These are phyloP conservation scores for Spondyliosoma cantharus DNA, from an alignment of 2,797 vertebrate genomes.

Conservation along the genomic window DNA sequence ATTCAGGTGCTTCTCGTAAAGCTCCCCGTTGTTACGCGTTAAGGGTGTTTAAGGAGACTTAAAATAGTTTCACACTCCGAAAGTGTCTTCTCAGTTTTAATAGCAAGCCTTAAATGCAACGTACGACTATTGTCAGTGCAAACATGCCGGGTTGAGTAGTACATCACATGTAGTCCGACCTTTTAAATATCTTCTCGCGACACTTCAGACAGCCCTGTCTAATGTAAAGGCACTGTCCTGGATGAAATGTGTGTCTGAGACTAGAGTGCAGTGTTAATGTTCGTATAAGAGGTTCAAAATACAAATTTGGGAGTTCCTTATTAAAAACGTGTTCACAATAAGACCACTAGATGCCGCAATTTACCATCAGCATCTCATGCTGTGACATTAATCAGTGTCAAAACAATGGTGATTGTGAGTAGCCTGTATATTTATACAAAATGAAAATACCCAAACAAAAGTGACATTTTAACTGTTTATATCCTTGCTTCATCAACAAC, in stretches of 20 bases:
- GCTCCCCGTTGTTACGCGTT: neutral
- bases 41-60: neutral
- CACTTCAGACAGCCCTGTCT: neutral
- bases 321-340: neutral
- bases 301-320: neutral
- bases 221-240: neutral
- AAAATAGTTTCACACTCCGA: neutral
- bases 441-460: neutral
- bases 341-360: constrained; percentile 35
- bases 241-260: neutral
- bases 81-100: neutral
- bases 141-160: too few species aligned
- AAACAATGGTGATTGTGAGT: neutral
- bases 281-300: neutral
- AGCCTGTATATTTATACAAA: neutral
- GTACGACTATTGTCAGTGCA: too few species aligned
- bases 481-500: neutral
- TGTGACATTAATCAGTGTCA: neutral
- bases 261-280: neutral
- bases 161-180: too few species aligned
- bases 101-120: neutral
- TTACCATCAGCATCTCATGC: neutral
- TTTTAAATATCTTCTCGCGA: neutral
- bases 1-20: constrained; percentile 30
- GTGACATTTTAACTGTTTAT: neutral